A percentile compares a stretch with the other conserved stretches of the same genome.
Conservation (phyloP, 2,888 invertebrate species). For the Drosophila melanosoma region DNA sequence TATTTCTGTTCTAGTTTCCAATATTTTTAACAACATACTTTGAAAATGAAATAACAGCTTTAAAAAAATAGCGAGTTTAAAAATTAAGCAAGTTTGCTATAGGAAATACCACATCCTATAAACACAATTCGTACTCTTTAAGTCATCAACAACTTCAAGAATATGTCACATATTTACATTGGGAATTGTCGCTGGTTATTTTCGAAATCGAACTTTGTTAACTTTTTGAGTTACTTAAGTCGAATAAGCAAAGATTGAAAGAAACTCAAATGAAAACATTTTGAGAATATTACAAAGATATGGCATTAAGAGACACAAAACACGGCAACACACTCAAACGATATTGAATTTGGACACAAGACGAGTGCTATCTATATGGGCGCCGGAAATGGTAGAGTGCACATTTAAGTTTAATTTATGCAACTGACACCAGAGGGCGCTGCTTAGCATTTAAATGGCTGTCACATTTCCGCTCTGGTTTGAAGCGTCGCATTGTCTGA, state of each 20-base stretch:
- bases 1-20: too few species aligned
- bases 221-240: neutral
- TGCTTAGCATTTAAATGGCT: conserved; percentile 76
- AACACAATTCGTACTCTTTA: neutral
- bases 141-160: neutral
- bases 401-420: conserved; percentile 70
- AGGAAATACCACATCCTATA: neutral
- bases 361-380: conserved; percentile 62
- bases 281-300: conserved; percentile 30
- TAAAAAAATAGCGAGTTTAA: too few species aligned
- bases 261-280: conserved; percentile 32
- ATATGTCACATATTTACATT: neutral
- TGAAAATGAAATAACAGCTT: too few species aligned
- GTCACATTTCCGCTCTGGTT: conserved; percentile 70
- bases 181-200: neutral
- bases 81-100: too few species aligned
- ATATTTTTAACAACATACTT: too few species aligned
- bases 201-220: neutral
- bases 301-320: conserved; percentile 17
- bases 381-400: conserved; percentile 74
- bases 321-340: conserved; percentile 22
- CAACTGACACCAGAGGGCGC: conserved; percentile 59
- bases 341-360: conserved; percentile 34
- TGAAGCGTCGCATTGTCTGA: conserved; percentile 46
- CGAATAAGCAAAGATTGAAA: neutral